A percentile compares a stretch with the other conserved stretches of the same genome.
These are phyloP conservation scores for Threskiornis aethiopicus DNA, from an alignment of 2,797 vertebrate genomes.

Conservation along the genomic window DNA sequence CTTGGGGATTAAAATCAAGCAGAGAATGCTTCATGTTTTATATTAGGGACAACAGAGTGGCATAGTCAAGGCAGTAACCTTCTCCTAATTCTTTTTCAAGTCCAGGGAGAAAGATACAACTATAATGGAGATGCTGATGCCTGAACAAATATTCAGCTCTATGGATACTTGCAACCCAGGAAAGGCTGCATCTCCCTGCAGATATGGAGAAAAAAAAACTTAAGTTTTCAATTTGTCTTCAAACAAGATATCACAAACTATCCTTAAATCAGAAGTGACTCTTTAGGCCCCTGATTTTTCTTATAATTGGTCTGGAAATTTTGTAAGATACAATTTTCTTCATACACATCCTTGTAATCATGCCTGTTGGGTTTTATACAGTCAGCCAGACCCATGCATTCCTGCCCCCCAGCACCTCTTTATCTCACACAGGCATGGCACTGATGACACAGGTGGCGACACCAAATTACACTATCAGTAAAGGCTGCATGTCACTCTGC, in stretches of 20 bases:
- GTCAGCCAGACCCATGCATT: background rate
- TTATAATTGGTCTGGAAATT: background rate
- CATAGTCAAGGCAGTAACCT: background rate
- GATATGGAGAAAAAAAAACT: rapidly evolving
- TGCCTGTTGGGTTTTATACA: background rate
- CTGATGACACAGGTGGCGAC: background rate
- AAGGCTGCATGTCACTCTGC: background rate
- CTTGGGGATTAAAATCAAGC: background rate
- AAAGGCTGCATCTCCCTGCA: background rate
- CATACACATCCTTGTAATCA: background rate
- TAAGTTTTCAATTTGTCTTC: background rate
- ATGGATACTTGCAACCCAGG: background rate
- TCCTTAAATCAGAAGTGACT: background rate
- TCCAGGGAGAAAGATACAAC: background rate
- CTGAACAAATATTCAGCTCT: background rate
- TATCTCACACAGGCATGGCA: background rate
- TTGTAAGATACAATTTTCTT: background rate
- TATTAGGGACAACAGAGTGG: background rate
- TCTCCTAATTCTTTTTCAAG: background rate
- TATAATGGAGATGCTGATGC: background rate
- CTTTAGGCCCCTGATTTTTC: background rate
- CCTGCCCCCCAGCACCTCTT: background rate
- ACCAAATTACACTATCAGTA: background rate
- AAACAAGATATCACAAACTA: background rate
- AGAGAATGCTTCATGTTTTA: background rate